phyloP scores from a whole-genome alignment of 1,140 invertebrate species.

The Papilio polytes region DNA sequence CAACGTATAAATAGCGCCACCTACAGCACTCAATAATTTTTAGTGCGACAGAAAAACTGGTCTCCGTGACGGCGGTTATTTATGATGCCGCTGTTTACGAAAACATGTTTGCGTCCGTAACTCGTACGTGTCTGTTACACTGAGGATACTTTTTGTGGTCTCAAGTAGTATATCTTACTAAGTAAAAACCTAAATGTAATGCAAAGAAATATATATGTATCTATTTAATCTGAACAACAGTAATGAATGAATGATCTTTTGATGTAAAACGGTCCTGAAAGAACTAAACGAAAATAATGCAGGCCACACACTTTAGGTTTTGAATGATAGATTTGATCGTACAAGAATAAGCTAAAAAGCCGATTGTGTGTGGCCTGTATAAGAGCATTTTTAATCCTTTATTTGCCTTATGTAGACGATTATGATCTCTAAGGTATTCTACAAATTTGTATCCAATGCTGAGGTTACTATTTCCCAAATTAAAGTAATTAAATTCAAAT shows the following conservation, averaged over 20 bases:
- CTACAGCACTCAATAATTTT: slow-evolving; percentile 32
- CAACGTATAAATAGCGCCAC: not conserved
- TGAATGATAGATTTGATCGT: no score
- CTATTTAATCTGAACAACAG: not conserved
- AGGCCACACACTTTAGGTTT: no score
- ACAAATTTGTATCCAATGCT: no score
- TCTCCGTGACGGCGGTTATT: slow-evolving; percentile 22
- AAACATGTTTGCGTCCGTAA: slow-evolving; percentile 34
- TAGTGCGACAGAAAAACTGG: slow-evolving; percentile 11
- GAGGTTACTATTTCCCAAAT: not conserved
- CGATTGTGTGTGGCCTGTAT: no score
- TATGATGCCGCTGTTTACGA: slow-evolving; percentile 28
- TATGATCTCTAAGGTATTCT: no score
- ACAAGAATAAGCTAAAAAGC: no score
- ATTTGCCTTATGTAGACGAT: no score
- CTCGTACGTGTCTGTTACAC: slow-evolving; percentile 20
- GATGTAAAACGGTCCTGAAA: no score
- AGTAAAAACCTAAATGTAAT: slow-evolving; percentile 7
- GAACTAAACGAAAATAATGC: no score
- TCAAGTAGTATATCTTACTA: not conserved
- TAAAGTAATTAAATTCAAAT: slow-evolving; percentile 12
- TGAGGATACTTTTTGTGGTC: slow-evolving; percentile 21
- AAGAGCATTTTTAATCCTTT: no score
- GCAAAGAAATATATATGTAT: not conserved
- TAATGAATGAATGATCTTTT: not conserved